phyloP scores from a whole-genome alignment of 2,888 invertebrate genomes.

The Chloromyia formosa region DNA sequence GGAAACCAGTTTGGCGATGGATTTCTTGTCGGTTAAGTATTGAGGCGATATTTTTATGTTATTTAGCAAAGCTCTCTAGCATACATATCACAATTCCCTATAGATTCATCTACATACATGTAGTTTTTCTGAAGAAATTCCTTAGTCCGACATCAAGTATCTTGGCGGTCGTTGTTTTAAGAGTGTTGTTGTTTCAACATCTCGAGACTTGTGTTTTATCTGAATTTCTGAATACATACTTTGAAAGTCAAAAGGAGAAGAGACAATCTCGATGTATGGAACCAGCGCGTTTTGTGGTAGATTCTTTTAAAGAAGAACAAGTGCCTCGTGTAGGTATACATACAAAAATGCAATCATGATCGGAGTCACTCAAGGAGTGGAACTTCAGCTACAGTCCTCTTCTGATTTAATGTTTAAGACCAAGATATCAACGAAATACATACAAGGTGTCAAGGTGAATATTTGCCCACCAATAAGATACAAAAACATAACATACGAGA shows the following conservation, averaged over 20 bases:
- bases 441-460: constrained; percentile 38
- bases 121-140: constrained; percentile 20
- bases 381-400: neutral
- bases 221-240: neutral
- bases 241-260: too few relatives aligned
- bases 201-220: constrained; percentile 21
- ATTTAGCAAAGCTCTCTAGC: neutral
- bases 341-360: too few relatives aligned
- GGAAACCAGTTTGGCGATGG: constrained; percentile 32
- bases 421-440: neutral
- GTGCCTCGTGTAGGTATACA: neutral
- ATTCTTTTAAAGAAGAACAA: constrained; percentile 26
- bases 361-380: too few relatives aligned
- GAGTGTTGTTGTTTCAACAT: constrained; percentile 19
- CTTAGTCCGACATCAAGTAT: constrained; percentile 13
- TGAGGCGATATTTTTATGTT: constrained; percentile 16
- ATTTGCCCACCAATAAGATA: constrained; percentile 12
- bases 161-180: constrained; percentile 17
- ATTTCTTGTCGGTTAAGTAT: constrained; percentile 6
- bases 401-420: neutral
- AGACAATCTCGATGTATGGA: too few relatives aligned
- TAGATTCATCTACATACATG: constrained; percentile 21
- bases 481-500: neutral
- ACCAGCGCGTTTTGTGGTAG: neutral
- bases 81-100: constrained; percentile 14